phyloP scores from a whole-genome alignment of 2,797 vertebrate species.

The Philypnodon macrostomus region DNA sequence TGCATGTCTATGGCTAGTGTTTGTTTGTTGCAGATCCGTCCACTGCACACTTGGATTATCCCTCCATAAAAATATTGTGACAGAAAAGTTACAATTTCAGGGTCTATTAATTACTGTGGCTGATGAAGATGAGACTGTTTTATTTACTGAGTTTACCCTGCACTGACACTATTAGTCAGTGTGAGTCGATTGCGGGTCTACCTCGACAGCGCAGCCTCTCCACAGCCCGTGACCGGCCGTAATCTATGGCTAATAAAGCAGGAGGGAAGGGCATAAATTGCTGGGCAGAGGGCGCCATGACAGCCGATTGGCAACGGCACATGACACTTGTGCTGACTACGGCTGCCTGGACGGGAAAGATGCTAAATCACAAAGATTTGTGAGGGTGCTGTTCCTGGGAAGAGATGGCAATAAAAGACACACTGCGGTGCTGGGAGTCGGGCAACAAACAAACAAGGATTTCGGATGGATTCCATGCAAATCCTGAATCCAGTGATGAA shows the following conservation, averaged over 20 bases:
- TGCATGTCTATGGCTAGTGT: too few relatives aligned
- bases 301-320: constrained; percentile 67
- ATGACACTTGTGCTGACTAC: constrained; percentile 78
- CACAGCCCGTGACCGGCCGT: constrained; percentile 54
- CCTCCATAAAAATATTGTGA: background rate
- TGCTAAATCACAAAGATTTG: constrained; percentile 78
- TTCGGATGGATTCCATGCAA: constrained; percentile 9
- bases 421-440: constrained; percentile 27
- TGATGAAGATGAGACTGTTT: constrained; percentile 24
- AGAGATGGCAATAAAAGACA: constrained; percentile 49
- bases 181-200: constrained; percentile 66
- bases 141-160: constrained; percentile 59
- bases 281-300: constrained; percentile 65
- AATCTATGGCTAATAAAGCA: constrained; percentile 79
- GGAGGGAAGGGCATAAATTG: constrained; percentile 62
- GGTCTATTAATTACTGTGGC: constrained; percentile 23
- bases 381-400: constrained; percentile 59
- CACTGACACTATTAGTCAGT: constrained; percentile 62
- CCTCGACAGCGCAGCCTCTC: constrained; percentile 67
- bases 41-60: too few relatives aligned
- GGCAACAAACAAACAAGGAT: constrained; percentile 17
- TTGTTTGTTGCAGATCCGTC: too few relatives aligned
- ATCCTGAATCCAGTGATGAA: background rate
- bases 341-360: constrained; percentile 54
- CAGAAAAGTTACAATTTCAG: background rate